These are phyloP conservation scores for Ceratitis capitata DNA, from an alignment of 1,140 invertebrate species.

Conservation along the genomic window DNA sequence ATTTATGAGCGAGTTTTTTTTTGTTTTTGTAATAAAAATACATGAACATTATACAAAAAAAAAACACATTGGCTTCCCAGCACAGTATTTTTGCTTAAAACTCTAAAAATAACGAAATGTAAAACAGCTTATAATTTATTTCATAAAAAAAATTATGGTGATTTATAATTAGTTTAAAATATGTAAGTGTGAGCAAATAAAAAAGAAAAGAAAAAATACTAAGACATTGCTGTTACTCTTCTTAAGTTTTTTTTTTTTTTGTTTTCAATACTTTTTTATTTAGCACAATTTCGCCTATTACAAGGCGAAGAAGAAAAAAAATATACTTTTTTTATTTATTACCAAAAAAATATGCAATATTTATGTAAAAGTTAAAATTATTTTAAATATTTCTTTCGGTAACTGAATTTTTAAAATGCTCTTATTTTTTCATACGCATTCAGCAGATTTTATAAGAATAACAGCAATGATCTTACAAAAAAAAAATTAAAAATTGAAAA, in stretches of 20 bases:
- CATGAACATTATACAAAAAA: too few relatives aligned
- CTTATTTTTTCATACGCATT: not conserved
- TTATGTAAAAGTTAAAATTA: too few relatives aligned
- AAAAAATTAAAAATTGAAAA: not conserved
- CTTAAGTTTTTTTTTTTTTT: not conserved
- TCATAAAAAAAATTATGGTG: not conserved
- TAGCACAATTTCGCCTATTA: too few relatives aligned
- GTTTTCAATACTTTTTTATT: too few relatives aligned
- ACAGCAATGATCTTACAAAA: not conserved
- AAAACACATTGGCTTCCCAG: not conserved
- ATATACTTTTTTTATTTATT: too few relatives aligned
- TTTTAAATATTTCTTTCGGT: too few relatives aligned
- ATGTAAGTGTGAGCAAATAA: not conserved
- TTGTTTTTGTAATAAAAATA: too few relatives aligned
- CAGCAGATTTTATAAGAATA: not conserved
- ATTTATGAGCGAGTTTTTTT: too few relatives aligned
- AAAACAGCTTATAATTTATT: not conserved
- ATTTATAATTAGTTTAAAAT: not conserved
- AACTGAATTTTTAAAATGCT: not conserved
- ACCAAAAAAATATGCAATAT: too few relatives aligned
- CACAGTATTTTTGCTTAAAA: constrained; percentile 24
- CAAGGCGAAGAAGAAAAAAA: too few relatives aligned
- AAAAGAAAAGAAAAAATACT: not conserved
- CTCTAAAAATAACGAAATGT: not conserved
- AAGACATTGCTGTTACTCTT: not conserved